A percentile compares a stretch with the other conserved stretches of the same genome.
These are phyloP conservation scores for Nymphalis c-album DNA, from an alignment of 2,888 invertebrate species.

Conservation along the genomic window DNA sequence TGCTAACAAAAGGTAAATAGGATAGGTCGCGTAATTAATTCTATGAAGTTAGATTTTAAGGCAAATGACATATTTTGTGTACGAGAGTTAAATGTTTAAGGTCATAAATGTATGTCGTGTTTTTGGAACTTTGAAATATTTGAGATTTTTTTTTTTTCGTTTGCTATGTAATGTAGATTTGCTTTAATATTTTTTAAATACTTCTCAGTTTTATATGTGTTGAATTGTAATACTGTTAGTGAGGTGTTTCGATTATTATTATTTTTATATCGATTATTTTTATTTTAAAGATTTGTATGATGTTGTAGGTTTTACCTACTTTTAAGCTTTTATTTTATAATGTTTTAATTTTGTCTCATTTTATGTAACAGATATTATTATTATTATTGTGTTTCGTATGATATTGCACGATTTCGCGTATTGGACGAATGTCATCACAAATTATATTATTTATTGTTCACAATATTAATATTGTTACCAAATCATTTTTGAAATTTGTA, in stretches of 20 bases:
- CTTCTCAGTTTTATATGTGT: slow-evolving; percentile 63
- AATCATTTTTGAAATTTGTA: slow-evolving; percentile 55
- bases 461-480: slow-evolving; percentile 61
- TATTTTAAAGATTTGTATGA: slow-evolving; percentile 42
- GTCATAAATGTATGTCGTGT: slow-evolving; percentile 48
- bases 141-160: slow-evolving; percentile 53
- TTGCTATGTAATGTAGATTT: slow-evolving; percentile 59
- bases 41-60: slow-evolving; percentile 47
- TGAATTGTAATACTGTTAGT: slow-evolving; percentile 61
- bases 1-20: slow-evolving; percentile 60
- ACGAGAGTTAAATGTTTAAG: slow-evolving; percentile 54
- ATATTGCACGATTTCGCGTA: slow-evolving; percentile 16
- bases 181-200: slow-evolving; percentile 70
- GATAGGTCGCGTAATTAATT: slow-evolving; percentile 27
- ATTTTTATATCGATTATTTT: slow-evolving; percentile 45
- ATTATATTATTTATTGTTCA: slow-evolving; percentile 38
- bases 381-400: slow-evolving; percentile 11
- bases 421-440: slow-evolving; percentile 43
- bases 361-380: slow-evolving; percentile 32
- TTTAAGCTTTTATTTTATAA: slow-evolving; percentile 27
- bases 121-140: slow-evolving; percentile 52
- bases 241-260: slow-evolving; percentile 56
- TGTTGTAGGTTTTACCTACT: slow-evolving; percentile 32
- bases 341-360: slow-evolving; percentile 27
- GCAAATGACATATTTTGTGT: slow-evolving; percentile 79